phyloP scores from a whole-genome alignment of 2,113 vertebrate species.

The Plecotus auritus region DNA sequence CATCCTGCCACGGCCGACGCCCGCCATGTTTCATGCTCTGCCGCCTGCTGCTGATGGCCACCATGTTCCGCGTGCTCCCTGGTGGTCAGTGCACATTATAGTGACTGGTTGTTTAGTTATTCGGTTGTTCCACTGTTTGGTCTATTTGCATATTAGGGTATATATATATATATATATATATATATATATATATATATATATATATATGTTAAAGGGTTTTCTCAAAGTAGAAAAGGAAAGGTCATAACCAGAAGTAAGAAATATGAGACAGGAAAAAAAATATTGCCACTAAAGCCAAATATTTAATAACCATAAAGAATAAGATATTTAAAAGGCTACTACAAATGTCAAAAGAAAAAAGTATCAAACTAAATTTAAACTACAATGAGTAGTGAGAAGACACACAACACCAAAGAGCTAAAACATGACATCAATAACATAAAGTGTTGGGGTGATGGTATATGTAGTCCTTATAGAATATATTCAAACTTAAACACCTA shows the following conservation, averaged over 20 bases:
- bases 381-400: not conserved
- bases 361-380: not conserved
- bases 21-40: too few relatives aligned
- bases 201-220: not conserved
- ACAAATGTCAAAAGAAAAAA: not conserved
- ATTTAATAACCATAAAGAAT: not conserved
- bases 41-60: too few relatives aligned
- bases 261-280: not conserved
- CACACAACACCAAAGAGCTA: not conserved
- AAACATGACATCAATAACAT: not conserved
- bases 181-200: too few relatives aligned
- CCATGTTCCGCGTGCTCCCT: too few relatives aligned
- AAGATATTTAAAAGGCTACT: not conserved
- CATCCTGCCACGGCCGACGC: too few relatives aligned
- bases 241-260: not conserved
- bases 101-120: too few relatives aligned
- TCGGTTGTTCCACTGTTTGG: too few relatives aligned
- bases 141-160: too few relatives aligned
- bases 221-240: not conserved
- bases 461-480: not conserved
- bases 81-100: too few relatives aligned
- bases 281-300: not conserved
- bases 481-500: not conserved
- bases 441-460: too few relatives aligned
- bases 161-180: too few relatives aligned